Percentiles rank a stretch among this genome's conserved stretches.
These are phyloP conservation scores for Porites australiensis DNA, from an alignment of 64 coral and sea anemone genomes.

Conservation along the genomic window DNA sequence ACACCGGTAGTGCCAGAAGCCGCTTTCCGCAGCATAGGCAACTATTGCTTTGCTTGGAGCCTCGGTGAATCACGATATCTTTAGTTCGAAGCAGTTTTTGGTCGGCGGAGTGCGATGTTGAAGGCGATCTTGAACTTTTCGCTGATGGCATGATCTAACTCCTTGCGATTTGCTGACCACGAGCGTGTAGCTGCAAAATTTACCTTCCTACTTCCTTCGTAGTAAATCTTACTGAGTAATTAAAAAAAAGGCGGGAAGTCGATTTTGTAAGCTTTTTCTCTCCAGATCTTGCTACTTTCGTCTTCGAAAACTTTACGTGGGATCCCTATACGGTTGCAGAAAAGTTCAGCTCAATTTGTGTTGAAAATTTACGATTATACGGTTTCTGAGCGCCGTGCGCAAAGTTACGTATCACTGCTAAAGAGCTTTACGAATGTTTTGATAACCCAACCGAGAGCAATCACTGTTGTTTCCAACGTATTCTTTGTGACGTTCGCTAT, in stretches of 20 bases:
- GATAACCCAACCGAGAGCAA: not conserved
- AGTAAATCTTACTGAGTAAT: conserved; percentile 30
- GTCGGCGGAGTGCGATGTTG: not conserved
- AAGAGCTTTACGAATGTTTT: conserved; percentile 40
- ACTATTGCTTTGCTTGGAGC: not conserved
- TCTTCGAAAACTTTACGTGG: not conserved
- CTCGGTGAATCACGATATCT: conserved; percentile 34
- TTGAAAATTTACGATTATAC: not conserved
- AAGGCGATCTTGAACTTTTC: conserved; percentile 3
- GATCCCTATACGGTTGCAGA: not conserved
- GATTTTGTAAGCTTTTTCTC: not conserved
- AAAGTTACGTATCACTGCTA: conserved; percentile 16
- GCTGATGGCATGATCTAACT: not conserved
- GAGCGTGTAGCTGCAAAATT: not conserved
- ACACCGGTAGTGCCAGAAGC: conserved; percentile 59
- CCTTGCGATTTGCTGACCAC: not conserved
- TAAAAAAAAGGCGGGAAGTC: conserved; percentile 52
- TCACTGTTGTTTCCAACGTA: conserved; percentile 28
- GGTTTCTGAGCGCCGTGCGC: not conserved
- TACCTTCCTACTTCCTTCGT: conserved; percentile 17
- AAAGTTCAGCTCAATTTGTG: not conserved
- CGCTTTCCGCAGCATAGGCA: conserved; percentile 82
- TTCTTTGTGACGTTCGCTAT: conserved; percentile 49
- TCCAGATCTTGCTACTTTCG: not conserved
- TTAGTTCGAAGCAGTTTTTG: conserved; percentile 47